These are phyloP conservation scores for Eupristina koningsbergeri DNA, from an alignment of 1,140 invertebrate genomes.

Conservation along the genomic window DNA sequence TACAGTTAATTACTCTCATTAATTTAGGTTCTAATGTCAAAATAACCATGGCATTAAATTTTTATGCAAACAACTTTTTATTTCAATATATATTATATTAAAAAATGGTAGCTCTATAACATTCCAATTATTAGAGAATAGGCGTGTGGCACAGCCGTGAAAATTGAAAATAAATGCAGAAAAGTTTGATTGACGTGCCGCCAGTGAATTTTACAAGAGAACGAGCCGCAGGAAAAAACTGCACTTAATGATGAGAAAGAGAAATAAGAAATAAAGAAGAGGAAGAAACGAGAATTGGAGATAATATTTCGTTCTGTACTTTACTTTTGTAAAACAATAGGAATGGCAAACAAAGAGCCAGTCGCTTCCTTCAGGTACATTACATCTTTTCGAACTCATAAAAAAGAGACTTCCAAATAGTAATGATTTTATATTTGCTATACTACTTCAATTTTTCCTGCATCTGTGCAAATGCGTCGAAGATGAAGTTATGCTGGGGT, in stretches of 20 bases:
- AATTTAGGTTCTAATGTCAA: too few relatives aligned
- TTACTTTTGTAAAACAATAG: constrained; percentile 61
- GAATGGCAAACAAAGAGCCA: constrained; percentile 67
- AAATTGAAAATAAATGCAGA: constrained; percentile 24
- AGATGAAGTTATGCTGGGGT: too few relatives aligned
- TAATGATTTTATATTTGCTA: constrained; percentile 70
- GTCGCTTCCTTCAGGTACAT: constrained; percentile 61
- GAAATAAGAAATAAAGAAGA: constrained; percentile 27
- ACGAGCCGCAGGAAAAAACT: constrained; percentile 9
- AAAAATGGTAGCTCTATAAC: too few relatives aligned
- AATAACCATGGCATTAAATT: too few relatives aligned
- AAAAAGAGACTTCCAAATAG: constrained; percentile 71
- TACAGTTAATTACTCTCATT: too few relatives aligned
- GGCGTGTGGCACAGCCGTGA: not conserved
- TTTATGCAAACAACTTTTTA: too few relatives aligned
- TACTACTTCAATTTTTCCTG: not conserved
- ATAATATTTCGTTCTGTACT: constrained; percentile 40
- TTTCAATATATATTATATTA: too few relatives aligned
- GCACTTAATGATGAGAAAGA: constrained; percentile 36
- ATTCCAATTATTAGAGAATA: constrained; percentile 24
- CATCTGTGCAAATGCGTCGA: not conserved
- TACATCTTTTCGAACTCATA: constrained; percentile 67
- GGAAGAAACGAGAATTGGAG: not conserved
- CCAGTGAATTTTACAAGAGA: constrained; percentile 10
- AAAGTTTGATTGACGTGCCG: constrained; percentile 33